Base-by-base conservation (phyloP, 2,113 vertebrate species). In the Gymnorhina tibicen region DNA sequence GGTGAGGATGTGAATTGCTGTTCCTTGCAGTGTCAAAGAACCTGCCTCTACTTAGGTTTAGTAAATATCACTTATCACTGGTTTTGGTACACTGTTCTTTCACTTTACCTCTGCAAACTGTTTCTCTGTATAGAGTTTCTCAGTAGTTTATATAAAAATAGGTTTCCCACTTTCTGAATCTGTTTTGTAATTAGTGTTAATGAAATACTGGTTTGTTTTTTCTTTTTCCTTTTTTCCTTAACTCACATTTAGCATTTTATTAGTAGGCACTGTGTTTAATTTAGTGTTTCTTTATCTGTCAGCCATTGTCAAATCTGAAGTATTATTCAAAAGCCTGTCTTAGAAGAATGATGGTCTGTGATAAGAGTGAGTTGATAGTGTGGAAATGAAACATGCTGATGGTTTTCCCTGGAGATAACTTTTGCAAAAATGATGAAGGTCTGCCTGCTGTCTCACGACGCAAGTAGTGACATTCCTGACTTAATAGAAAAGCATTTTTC, bases 401-500 rank as follows among this genome's bases (percentile, higher is more conserved):
- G 79, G 75, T 63, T 89, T 96, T 97, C 97, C 95, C 95, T 55
- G 73, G 95, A 96, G 97, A 76, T 67, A n/a, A 62, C 86, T 92
- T 97, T 10, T 95, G 91, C 95, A 92, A 72, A 97, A 95, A 91
- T 96, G 96, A 98, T 96, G 89, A 96, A 97, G 85, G 56, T 90
- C 87, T 97, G 93, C 88, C 96, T 94, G 72, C 93, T 95, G 96
- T 26, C 66, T 90, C 58, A 67, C 3, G 6, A 17, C 59, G 72
- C 68, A 91, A 85, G 72, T 46, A 91, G 94, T 95, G 93, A 93
- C 90, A 63, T 92, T 93, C 85, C 92, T 91, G 85, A 89, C 93
- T 98, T 95, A 96, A 95, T 92, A 97, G 93, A 87, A 96, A 93
- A 89, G 58, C 93, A 81, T 97, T 98, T 97, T 92, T 97, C 97